These are phyloP conservation scores for Peromyscus californicus DNA, from an alignment of 2,113 vertebrate species.

Conservation along the genomic window DNA sequence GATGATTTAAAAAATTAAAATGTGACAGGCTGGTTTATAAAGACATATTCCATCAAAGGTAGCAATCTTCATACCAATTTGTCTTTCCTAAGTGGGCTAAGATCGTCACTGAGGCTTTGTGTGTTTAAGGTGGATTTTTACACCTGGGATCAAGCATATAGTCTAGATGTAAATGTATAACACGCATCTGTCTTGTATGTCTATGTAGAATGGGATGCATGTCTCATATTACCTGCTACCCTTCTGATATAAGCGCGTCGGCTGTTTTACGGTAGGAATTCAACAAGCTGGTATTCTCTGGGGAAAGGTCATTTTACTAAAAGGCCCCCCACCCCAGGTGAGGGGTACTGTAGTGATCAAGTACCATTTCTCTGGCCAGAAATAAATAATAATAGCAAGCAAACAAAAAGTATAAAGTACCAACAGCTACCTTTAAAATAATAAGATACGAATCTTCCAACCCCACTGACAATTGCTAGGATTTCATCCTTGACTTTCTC, in stretches of 20 bases:
- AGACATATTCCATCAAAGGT: constrained; percentile 16
- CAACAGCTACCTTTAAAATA: background rate
- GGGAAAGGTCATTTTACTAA: constrained; percentile 45
- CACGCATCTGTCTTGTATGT: background rate
- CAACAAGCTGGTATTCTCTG: constrained; percentile 34
- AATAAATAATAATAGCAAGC: constrained; percentile 51
- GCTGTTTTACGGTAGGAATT: constrained; percentile 57
- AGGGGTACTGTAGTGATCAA: constrained; percentile 54
- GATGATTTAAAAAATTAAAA: constrained; percentile 62
- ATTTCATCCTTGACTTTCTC: constrained; percentile 42
- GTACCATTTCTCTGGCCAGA: constrained; percentile 64
- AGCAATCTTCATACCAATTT: constrained; percentile 40
- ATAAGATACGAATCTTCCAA: background rate
- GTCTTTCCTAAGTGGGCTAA: constrained; percentile 38
- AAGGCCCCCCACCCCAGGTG: constrained; percentile 4
- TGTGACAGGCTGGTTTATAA: constrained; percentile 27
- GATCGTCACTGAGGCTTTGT: constrained; percentile 57
- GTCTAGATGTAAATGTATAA: constrained; percentile 34
- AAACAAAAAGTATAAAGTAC: constrained; percentile 9
- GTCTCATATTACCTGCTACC: background rate
- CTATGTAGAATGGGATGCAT: constrained; percentile 9
- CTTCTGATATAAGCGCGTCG: constrained; percentile 36
- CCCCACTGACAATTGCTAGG: constrained; percentile 39
- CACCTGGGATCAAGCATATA: constrained; percentile 23
- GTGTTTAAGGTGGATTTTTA: constrained; percentile 56